Percentiles rank a stretch among this genome's conserved stretches.
These are phyloP conservation scores for Anorthoa munda DNA, from an alignment of 2,888 invertebrate species.

Conservation along the genomic window DNA sequence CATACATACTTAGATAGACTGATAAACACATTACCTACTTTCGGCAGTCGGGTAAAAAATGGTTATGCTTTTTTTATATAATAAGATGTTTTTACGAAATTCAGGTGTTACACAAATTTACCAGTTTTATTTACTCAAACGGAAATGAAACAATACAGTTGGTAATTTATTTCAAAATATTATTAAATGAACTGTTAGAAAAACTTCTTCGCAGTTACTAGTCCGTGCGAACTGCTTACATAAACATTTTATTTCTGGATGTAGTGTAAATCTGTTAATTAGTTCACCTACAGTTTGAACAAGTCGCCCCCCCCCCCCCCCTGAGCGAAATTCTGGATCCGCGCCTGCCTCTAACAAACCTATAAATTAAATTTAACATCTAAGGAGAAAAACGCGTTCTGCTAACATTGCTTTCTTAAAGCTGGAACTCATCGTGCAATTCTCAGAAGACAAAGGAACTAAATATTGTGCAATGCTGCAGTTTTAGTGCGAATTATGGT, in stretches of 20 bases:
- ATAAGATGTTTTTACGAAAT: not conserved
- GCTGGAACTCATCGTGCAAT: constrained; percentile 1
- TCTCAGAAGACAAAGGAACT: not conserved
- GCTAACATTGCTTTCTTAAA: constrained; percentile 14
- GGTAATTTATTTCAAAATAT: not conserved
- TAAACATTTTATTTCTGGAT: constrained; percentile 42
- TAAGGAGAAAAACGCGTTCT: constrained; percentile 4
- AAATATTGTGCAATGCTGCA: not conserved
- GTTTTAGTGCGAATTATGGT: not conserved
- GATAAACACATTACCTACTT: no score
- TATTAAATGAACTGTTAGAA: constrained; percentile 11
- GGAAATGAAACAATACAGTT: not conserved
- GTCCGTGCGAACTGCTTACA: not conserved
- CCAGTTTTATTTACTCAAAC: not conserved
- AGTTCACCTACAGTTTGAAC: not conserved
- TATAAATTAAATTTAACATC: constrained; percentile 10
- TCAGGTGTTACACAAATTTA: no score
- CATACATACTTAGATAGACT: no score
- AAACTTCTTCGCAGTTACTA: constrained; percentile 7
- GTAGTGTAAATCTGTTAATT: constrained; percentile 11
- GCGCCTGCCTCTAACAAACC: not conserved
- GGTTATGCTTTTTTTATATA: no score
- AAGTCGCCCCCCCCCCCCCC: no score
- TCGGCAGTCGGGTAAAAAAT: no score
- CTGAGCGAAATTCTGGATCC: no score